Conservation (phyloP, 2,888 invertebrate species). For the Toxonevra muliebris region DNA sequence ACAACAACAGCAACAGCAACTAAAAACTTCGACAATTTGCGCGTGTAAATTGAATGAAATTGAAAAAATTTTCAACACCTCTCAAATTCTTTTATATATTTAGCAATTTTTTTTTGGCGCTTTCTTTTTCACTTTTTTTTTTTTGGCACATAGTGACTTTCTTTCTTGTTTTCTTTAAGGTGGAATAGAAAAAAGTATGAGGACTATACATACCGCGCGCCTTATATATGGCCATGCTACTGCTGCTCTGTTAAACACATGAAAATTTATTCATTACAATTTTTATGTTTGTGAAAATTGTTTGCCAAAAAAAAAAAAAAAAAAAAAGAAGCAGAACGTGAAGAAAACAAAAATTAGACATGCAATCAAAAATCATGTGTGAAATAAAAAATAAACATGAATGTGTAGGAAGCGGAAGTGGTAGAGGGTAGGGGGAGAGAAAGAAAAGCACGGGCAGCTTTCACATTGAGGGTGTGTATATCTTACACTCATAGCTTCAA, state of each 20-base stretch:
- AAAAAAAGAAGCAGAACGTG: conserved; percentile 15
- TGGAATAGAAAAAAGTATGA: too few species aligned
- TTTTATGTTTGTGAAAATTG: conserved; percentile 36
- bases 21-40: conserved; percentile 29
- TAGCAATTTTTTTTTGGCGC: not conserved
- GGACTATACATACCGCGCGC: too few species aligned
- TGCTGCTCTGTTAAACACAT: not conserved
- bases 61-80: conserved; percentile 46
- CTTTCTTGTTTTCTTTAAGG: not conserved
- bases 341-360: conserved; percentile 47
- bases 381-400: conserved; percentile 49
- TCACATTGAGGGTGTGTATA: not conserved
- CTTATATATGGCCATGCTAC: not conserved
- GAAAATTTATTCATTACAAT: conserved; percentile 60
- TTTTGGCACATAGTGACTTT: too few species aligned
- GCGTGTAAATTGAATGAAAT: conserved; percentile 60
- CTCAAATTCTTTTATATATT: not conserved
- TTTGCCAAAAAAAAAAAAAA: not conserved
- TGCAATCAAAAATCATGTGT: conserved; percentile 61
- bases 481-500: conserved; percentile 12
- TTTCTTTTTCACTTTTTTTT: too few species aligned
- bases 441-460: conserved; percentile 9
- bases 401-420: not conserved
- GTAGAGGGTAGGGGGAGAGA: too few species aligned
- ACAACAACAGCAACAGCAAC: too few species aligned